Evolutionary conservation across 1,140 invertebrate genomes (phyloP).

Genomic region (Helicoverpa armigera): DNA sequence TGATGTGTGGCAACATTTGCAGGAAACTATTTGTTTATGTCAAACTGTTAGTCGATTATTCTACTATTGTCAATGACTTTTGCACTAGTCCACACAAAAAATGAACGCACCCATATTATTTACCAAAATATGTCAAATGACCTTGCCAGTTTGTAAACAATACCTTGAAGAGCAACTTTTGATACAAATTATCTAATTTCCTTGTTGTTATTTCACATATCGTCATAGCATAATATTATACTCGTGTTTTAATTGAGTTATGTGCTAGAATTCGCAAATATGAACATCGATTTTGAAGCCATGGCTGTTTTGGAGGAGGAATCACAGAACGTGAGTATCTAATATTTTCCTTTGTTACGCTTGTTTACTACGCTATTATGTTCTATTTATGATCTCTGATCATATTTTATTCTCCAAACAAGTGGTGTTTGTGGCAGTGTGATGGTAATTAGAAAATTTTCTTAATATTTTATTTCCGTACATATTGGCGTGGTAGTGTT

Average conservation of each 20-base stretch:
- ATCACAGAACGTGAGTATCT: slow-evolving; percentile 78
- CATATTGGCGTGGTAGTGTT: slow-evolving; percentile 5
- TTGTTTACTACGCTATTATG: slow-evolving; percentile 49
- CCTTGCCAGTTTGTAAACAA: slow-evolving; percentile 86
- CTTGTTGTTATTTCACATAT: slow-evolving; percentile 60
- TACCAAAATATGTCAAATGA: slow-evolving; percentile 85
- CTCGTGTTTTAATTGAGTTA: neutral
- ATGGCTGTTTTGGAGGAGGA: slow-evolving; percentile 84
- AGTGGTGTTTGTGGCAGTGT: slow-evolving; percentile 43
- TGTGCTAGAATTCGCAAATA: slow-evolving; percentile 56
- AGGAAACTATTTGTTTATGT: slow-evolving; percentile 29
- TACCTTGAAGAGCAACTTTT: slow-evolving; percentile 65
- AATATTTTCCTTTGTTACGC: slow-evolving; percentile 69
- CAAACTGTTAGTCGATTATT: slow-evolving; percentile 45
- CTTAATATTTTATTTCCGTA: neutral
- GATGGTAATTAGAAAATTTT: neutral
- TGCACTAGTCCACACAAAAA: neutral
- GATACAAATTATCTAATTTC: slow-evolving; percentile 62
- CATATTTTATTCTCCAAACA: slow-evolving; percentile 7
- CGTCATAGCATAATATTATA: slow-evolving; percentile 4
- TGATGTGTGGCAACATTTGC: slow-evolving; percentile 56
- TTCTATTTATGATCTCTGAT: slow-evolving; percentile 40
- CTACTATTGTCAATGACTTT: neutral
- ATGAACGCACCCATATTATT: slow-evolving; percentile 59
- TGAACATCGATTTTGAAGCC: slow-evolving; percentile 83